Conservation (phyloP, 2,888 invertebrate genomes). For the Choristoneura rosaceana region DNA sequence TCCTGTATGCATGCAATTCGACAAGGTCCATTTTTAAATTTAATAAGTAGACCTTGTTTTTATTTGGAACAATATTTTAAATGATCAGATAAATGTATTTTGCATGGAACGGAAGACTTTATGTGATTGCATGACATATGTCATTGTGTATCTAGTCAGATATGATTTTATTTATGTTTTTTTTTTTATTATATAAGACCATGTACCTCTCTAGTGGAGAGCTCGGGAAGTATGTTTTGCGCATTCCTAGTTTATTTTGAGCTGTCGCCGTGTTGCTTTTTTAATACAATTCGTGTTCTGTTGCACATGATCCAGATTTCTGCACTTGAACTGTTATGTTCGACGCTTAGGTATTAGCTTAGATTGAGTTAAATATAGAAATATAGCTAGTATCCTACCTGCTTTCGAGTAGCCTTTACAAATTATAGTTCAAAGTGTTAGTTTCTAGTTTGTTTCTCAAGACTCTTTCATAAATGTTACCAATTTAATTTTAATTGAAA, state of each 20-base stretch:
- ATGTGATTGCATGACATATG: slow-evolving; percentile 74
- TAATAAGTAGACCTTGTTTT: slow-evolving; percentile 10
- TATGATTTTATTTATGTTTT: slow-evolving; percentile 56
- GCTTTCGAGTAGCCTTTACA: slow-evolving; percentile 29
- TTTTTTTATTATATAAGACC: slow-evolving; percentile 55
- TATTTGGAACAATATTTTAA: slow-evolving; percentile 14
- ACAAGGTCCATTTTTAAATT: slow-evolving; percentile 1
- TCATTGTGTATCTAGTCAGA: slow-evolving; percentile 47
- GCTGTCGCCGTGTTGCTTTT: slow-evolving; percentile 38
- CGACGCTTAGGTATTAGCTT: slow-evolving; percentile 20
- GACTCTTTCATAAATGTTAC: not conserved
- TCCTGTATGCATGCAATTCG: slow-evolving; percentile 38
- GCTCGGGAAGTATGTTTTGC: slow-evolving; percentile 80
- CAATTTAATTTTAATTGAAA: not conserved
- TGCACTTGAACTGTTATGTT: slow-evolving; percentile 40
- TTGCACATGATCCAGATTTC: slow-evolving; percentile 58
- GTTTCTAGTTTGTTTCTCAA: slow-evolving; percentile 12
- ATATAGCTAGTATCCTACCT: slow-evolving; percentile 42
- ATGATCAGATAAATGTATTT: slow-evolving; percentile 40
- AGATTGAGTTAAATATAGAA: slow-evolving; percentile 25
- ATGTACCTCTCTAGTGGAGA: slow-evolving; percentile 83
- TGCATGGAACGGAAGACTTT: slow-evolving; percentile 77
- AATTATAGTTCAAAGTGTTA: not conserved
- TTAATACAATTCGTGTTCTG: slow-evolving; percentile 50
- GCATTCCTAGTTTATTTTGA: slow-evolving; percentile 49